Conservation (phyloP, 2,888 invertebrate genomes). For the Serripes groenlandicus region DNA sequence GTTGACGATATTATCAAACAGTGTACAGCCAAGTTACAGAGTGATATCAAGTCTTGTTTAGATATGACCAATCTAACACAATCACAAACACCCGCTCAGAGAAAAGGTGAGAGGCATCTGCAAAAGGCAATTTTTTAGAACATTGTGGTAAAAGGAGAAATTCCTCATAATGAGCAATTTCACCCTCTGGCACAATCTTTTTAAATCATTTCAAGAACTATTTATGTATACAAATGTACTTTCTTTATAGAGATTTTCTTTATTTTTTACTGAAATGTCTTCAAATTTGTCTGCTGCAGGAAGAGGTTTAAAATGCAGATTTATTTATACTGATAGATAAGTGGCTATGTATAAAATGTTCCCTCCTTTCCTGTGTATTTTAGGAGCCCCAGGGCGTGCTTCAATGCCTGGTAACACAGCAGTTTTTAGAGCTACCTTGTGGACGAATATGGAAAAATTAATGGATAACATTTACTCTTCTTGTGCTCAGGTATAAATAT, state of each 20-base stretch:
- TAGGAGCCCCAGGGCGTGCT: conserved; percentile 88
- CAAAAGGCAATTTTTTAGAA: background rate
- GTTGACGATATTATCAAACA: conserved; percentile 87
- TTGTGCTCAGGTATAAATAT: conserved; percentile 84
- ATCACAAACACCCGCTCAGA: conserved; percentile 64
- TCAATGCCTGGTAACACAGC: conserved; percentile 89
- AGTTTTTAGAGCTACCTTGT: conserved; percentile 90
- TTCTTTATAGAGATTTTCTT: too few species aligned
- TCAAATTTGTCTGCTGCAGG: too few species aligned
- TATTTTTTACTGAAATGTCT: too few species aligned
- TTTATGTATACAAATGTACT: too few species aligned
- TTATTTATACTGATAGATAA: too few species aligned
- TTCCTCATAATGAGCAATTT: background rate
- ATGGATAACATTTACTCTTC: conserved; percentile 89
- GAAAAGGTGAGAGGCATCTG: conserved; percentile 39
- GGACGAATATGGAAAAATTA: conserved; percentile 95
- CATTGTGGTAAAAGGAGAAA: conserved; percentile 10
- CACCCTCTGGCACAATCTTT: background rate
- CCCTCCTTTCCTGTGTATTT: too few species aligned
- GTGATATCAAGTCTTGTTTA: conserved; percentile 87
- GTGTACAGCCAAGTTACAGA: conserved; percentile 87
- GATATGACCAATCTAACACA: conserved; percentile 84
- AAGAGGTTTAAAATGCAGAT: too few species aligned
- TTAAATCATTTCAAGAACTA: too few species aligned
- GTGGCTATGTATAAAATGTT: too few species aligned